phyloP scores from a whole-genome alignment of 2,797 vertebrate species.

The Acipenser oxyrinchus region DNA sequence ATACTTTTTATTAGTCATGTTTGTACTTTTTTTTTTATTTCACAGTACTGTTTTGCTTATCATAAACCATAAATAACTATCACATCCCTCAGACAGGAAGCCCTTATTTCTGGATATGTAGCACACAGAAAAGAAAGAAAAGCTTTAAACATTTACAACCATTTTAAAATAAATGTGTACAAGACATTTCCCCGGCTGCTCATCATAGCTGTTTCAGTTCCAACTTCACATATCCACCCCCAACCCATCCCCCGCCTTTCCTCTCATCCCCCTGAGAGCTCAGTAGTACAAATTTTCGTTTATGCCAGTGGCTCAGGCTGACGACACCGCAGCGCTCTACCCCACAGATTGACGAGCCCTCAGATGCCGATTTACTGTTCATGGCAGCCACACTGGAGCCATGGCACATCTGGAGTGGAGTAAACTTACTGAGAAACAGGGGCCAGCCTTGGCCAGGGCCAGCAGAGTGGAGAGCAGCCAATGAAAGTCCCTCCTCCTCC shows the following conservation, averaged over 20 bases:
- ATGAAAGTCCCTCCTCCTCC: slow-evolving; percentile 69
- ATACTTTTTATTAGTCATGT: too few species aligned
- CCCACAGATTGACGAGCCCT: slow-evolving; percentile 97
- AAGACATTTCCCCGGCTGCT: slow-evolving; percentile 51
- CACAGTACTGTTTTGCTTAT: too few species aligned
- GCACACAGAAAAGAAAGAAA: not conserved
- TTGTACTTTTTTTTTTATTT: too few species aligned
- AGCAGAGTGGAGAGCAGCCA: slow-evolving; percentile 75
- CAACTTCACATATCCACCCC: too few species aligned
- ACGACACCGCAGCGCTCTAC: slow-evolving; percentile 81
- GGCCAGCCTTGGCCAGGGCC: slow-evolving; percentile 86
- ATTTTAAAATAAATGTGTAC: slow-evolving; percentile 43
- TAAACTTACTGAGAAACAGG: slow-evolving; percentile 84
- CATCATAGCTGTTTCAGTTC: slow-evolving; percentile 50
- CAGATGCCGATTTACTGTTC: slow-evolving; percentile 96
- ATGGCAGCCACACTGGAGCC: slow-evolving; percentile 99
- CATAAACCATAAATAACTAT: too few species aligned
- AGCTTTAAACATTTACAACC: slow-evolving; percentile 57
- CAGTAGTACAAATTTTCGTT: slow-evolving; percentile 69
- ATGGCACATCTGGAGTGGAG: slow-evolving; percentile 98
- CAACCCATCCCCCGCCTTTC: slow-evolving; percentile 25
- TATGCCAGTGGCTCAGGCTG: slow-evolving; percentile 81
- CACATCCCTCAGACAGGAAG: too few species aligned
- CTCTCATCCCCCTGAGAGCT: slow-evolving; percentile 48
- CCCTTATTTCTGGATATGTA: too few species aligned